Conservation (phyloP, 2,797 vertebrate genomes). For the Amniataba percoides region DNA sequence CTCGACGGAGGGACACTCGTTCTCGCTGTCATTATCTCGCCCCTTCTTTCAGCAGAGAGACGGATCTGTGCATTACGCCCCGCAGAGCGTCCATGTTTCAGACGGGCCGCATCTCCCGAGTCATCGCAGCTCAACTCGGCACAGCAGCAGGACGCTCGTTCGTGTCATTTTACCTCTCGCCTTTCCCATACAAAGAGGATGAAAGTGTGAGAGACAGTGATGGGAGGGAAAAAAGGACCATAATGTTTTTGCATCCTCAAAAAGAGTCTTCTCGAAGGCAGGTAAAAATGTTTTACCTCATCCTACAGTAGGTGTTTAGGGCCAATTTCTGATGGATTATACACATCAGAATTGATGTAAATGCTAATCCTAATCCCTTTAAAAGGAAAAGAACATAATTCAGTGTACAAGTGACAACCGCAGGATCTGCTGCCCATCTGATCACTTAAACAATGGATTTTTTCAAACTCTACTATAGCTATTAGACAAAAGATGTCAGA, state of each 20-base stretch:
- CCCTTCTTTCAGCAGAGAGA: slow-evolving; percentile 34
- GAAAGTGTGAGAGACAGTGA: background rate
- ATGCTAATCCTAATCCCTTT: too few species aligned
- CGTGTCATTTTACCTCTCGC: slow-evolving; percentile 7
- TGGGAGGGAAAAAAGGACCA: background rate
- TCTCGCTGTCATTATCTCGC: slow-evolving; percentile 17
- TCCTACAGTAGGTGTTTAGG: background rate
- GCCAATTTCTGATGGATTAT: background rate
- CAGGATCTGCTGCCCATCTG: too few species aligned
- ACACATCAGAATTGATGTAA: background rate
- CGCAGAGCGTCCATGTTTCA: slow-evolving; percentile 27
- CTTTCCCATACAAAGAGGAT: slow-evolving; percentile 1
- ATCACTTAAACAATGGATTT: too few species aligned
- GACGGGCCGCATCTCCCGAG: slow-evolving; percentile 29
- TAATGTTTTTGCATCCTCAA: background rate
- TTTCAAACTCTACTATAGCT: too few species aligned
- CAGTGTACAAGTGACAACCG: too few species aligned
- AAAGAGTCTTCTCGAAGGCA: background rate
- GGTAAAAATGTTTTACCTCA: background rate
- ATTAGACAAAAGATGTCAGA: too few species aligned
- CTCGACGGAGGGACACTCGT: background rate
- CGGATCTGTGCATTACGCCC: slow-evolving; percentile 44
- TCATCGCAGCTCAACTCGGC: slow-evolving; percentile 23
- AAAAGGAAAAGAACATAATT: too few species aligned
- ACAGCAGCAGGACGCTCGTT: slow-evolving; percentile 29